Base-by-base conservation (phyloP, 2,888 invertebrate genomes). In the Pyrrhosoma nymphula region DNA sequence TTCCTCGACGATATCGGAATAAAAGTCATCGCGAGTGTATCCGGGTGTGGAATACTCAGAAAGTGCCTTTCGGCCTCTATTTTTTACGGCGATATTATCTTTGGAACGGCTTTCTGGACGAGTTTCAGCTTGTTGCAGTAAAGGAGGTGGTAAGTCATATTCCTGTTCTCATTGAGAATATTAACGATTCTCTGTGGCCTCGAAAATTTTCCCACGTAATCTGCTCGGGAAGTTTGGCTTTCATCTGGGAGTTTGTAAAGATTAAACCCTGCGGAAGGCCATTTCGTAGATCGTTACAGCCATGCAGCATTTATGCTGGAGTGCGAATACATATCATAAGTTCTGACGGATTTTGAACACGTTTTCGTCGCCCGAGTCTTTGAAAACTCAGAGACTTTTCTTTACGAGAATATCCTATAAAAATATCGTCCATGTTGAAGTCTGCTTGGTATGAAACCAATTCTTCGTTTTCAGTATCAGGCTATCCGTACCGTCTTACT, bases 131-230 rank as follows among this genome's bases (percentile, higher is more conserved):
- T 20, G 69, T 23, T 26, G 14, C 82, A 1, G 35, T 82, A 18
- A 26, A 82, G 16, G 82, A 82, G 82, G 82, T n/a, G 26, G 82
- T 8, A 35, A 35, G 14, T n/a, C 69, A n/a, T 69, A 23, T n/a
- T 69, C 69, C n/a, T n/a, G n/a, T 69, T n/a, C 82, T 0, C 30
- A 16, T 26, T 2, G 69, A 69, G 26, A 69, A 35, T 16, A 16
- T 35, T 35, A 82, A 82, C 82, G 82, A 82, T 16, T 16, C 30
- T 4, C 35, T 1, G 35, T 35, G 30, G 35, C 30, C 82, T 35
- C 14, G 82, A 35, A 82, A 35, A 35, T 82, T 82, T 82, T 82
- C 82, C 30, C 82, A 82, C 82, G 82, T 69, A 69, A 82, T 69
- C 82, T 35, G 0, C 82, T 30, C 82, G 0, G 26, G 82, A 82